Conservation (phyloP, 2,113 vertebrate genomes). For the Corapipo altera region DNA sequence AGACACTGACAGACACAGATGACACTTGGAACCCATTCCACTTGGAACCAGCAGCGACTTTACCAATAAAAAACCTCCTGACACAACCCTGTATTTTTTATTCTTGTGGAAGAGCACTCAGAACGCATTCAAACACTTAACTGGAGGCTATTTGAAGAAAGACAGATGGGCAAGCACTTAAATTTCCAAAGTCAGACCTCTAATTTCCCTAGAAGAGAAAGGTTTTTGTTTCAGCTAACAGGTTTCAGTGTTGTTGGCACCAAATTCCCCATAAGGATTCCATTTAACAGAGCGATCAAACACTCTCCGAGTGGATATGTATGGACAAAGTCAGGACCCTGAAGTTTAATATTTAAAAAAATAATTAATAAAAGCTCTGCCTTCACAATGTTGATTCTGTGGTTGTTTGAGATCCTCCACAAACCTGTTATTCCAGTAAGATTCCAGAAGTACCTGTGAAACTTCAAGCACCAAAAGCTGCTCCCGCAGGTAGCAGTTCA, state of each 20-base stretch:
- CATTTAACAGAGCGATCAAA: constrained; percentile 73
- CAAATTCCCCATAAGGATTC: constrained; percentile 70
- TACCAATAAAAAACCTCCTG: constrained; percentile 21
- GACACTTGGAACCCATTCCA: not conserved
- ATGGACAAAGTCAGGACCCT: constrained; percentile 55
- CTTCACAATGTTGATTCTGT: not conserved
- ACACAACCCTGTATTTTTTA: not conserved
- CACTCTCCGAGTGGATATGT: constrained; percentile 49
- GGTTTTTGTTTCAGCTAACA: constrained; percentile 71
- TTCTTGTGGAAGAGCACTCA: constrained; percentile 50
- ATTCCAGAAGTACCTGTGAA: not conserved
- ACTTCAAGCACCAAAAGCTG: rapidly evolving
- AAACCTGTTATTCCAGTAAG: not conserved
- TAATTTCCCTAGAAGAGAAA: constrained; percentile 65
- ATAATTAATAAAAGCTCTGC: not conserved
- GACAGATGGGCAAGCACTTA: constrained; percentile 71
- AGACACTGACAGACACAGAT: not conserved
- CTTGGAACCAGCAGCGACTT: constrained; percentile 33
- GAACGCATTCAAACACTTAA: constrained; percentile 69
- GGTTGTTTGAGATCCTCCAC: not conserved
- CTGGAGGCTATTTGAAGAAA: constrained; percentile 67
- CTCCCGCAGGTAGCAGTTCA: not conserved
- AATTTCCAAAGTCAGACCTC: constrained; percentile 68
- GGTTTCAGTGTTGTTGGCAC: constrained; percentile 72
- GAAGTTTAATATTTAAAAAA: not conserved